Evolutionary conservation across 2,888 invertebrate genomes (phyloP).

Genomic region (Tyria jacobaeae): DNA sequence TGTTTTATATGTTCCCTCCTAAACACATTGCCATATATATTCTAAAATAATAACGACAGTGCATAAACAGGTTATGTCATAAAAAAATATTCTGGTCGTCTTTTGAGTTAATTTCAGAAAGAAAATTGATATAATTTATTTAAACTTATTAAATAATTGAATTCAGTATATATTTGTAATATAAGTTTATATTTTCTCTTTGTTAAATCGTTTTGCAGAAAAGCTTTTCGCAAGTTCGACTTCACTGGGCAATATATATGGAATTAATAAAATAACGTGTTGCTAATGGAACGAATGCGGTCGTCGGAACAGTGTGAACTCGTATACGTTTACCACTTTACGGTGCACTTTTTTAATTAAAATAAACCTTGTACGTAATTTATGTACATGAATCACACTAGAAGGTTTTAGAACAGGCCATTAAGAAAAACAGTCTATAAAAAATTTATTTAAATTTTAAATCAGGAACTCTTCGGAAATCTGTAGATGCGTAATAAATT

Average conservation of each 20-base stretch:
- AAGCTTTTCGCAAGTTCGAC: neutral
- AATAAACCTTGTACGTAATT: neutral
- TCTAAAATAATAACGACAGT: no score
- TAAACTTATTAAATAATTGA: neutral
- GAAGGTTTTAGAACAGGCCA: no score
- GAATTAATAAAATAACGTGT: constrained; percentile 11
- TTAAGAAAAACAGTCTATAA: no score
- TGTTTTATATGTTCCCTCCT: no score
- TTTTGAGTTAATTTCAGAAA: neutral
- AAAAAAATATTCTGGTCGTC: no score
- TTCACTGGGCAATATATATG: neutral
- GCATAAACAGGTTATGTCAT: no score
- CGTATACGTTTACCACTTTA: constrained; percentile 2
- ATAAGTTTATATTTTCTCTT: neutral
- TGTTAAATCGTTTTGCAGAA: neutral
- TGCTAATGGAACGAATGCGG: constrained; percentile 8
- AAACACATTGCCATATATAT: no score
- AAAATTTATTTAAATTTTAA: no score
- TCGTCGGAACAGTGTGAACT: neutral
- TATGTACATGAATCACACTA: no score
- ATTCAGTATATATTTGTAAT: neutral
- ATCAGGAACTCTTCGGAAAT: no score
- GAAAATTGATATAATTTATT: neutral
- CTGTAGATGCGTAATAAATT: no score
- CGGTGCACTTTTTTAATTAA: neutral